Conservation (phyloP, 2,888 invertebrate genomes). For the Caenorhabditis virilis region DNA sequence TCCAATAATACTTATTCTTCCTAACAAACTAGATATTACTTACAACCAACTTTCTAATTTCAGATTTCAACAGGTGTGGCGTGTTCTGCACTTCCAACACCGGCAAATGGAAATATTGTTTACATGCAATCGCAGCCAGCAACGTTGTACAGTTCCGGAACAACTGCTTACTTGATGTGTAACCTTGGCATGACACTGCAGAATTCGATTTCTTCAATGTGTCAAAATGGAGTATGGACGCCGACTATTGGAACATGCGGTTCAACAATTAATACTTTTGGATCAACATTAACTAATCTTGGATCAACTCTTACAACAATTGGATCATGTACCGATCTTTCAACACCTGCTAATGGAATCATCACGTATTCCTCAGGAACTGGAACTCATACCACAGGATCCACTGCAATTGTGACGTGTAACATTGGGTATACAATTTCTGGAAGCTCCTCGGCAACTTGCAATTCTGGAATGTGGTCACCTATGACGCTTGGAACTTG, state of each 20-base stretch:
- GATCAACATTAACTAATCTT: no score
- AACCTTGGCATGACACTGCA: constrained; percentile 37
- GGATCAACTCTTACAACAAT: constrained; percentile 1
- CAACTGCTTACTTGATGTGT: constrained; percentile 52
- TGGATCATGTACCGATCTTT: constrained; percentile 11
- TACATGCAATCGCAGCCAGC: constrained; percentile 27
- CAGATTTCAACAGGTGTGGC: constrained; percentile 14
- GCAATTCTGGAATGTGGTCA: constrained; percentile 31
- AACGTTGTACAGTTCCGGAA: constrained; percentile 37
- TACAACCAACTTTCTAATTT: not conserved
- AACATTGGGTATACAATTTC: constrained; percentile 36
- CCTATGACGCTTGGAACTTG: constrained; percentile 36
- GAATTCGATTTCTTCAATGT: constrained; percentile 40
- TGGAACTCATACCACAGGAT: constrained; percentile 21
- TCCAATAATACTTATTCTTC: not conserved
- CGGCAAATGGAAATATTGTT: constrained; percentile 23
- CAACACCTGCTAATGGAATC: constrained; percentile 12
- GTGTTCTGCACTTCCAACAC: constrained; percentile 8
- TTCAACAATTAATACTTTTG: not conserved
- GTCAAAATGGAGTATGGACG: constrained; percentile 48
- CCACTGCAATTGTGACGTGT: constrained; percentile 52
- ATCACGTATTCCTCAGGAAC: constrained; percentile 13
- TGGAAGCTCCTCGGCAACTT: constrained; percentile 12
- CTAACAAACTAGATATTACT: not conserved
- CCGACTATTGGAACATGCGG: constrained; percentile 30